phyloP scores from a whole-genome alignment of 2,888 invertebrate genomes.

The Teleogryllus oceanicus region DNA sequence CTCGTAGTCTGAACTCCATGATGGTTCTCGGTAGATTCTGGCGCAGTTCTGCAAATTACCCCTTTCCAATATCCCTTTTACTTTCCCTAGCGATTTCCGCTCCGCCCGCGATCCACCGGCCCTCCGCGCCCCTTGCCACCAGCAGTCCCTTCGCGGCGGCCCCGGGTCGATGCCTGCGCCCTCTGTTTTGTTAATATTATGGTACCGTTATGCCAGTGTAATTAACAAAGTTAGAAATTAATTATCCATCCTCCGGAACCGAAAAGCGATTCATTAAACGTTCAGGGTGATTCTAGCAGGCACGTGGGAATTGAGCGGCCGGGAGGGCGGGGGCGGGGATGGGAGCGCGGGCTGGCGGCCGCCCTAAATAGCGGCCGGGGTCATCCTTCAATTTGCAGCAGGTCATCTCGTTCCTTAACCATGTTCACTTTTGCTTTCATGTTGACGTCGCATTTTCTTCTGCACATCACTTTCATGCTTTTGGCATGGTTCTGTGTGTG shows the following conservation, averaged over 20 bases:
- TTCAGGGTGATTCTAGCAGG: not conserved
- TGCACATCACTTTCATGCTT: too few relatives aligned
- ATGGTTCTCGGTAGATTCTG: too few relatives aligned
- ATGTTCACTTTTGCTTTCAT: too few relatives aligned
- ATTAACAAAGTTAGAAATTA: conserved; percentile 18
- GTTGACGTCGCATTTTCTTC: too few relatives aligned
- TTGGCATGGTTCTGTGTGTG: too few relatives aligned
- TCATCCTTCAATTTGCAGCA: too few relatives aligned
- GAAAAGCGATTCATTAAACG: conserved; percentile 18
- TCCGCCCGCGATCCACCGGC: too few relatives aligned
- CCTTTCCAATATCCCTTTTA: too few relatives aligned
- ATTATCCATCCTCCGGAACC: conserved; percentile 18
- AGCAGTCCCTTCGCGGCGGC: not conserved
- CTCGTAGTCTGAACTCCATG: too few relatives aligned
- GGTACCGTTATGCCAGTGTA: conserved; percentile 6
- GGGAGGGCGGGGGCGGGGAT: not conserved
- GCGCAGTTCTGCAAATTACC: too few relatives aligned
- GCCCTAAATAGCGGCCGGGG: not conserved
- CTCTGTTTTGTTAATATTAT: not conserved
- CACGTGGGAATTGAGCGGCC: not conserved
- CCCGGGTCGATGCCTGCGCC: not conserved
- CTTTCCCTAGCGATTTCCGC: too few relatives aligned
- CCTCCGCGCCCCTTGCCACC: not conserved
- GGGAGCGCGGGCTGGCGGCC: not conserved
- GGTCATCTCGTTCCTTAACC: too few relatives aligned